Evolutionary conservation across 2,888 invertebrate species (phyloP).

Genomic region (Pachymerium ferrugineum): DNA sequence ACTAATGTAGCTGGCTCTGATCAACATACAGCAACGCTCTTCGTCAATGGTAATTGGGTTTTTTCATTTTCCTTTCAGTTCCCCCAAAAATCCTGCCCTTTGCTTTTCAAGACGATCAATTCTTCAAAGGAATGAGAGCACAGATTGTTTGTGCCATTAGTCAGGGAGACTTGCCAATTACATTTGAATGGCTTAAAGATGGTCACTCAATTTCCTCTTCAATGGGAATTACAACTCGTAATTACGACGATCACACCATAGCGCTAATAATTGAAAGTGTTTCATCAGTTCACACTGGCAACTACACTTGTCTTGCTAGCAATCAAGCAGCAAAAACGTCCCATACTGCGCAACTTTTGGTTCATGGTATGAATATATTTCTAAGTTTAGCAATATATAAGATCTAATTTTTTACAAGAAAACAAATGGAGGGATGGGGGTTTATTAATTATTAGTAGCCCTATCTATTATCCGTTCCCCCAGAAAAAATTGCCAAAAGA

Average conservation of each 20-base stretch:
- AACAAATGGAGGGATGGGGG: too few relatives aligned
- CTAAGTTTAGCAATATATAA: neutral
- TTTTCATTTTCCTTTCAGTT: neutral
- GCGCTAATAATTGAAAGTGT: neutral
- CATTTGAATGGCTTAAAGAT: conserved; percentile 18
- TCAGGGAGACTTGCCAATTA: conserved; percentile 10
- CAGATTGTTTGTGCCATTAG: neutral
- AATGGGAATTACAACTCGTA: neutral
- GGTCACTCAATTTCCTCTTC: neutral
- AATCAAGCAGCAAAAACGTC: neutral
- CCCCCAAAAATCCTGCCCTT: conserved; percentile 8
- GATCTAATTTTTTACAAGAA: neutral
- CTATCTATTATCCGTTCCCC: too few relatives aligned
- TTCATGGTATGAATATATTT: neutral
- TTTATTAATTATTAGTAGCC: neutral
- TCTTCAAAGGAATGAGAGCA: conserved; percentile 11
- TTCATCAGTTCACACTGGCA: neutral
- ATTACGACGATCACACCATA: conserved; percentile 1
- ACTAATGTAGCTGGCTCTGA: neutral
- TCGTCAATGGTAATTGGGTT: neutral
- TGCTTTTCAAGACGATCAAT: conserved; percentile 9
- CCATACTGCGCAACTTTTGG: conserved; percentile 20
- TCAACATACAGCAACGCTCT: neutral
- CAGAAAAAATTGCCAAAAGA: too few relatives aligned
- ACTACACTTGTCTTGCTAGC: neutral